Conservation (phyloP, 2,888 invertebrate species). For the Drosophila seclusa region DNA sequence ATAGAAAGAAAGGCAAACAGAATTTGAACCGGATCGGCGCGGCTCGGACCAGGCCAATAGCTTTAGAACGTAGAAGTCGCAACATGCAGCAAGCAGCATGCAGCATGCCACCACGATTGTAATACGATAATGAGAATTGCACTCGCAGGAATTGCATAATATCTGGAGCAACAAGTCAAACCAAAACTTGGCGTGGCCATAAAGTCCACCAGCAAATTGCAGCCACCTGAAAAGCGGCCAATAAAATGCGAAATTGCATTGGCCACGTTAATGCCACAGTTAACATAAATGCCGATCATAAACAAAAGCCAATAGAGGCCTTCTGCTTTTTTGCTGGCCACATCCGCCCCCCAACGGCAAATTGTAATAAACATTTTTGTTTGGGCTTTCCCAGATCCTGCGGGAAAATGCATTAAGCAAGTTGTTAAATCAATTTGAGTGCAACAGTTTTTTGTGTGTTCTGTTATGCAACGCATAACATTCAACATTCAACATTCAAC, state of each 20-base stretch:
- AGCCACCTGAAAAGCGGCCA: slow-evolving; percentile 2
- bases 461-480: background rate
- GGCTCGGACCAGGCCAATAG: slow-evolving; percentile 19
- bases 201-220: slow-evolving; percentile 14
- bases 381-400: background rate
- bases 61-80: slow-evolving; percentile 12
- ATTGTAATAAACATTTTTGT: background rate
- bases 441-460: background rate
- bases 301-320: slow-evolving; percentile 32
- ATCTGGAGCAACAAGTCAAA: slow-evolving; percentile 41
- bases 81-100: background rate
- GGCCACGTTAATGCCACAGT: slow-evolving; percentile 30
- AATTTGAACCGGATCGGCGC: slow-evolving; percentile 35
- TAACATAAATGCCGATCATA: slow-evolving; percentile 45
- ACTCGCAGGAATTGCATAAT: slow-evolving; percentile 48
- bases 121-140: slow-evolving; percentile 70
- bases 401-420: background rate
- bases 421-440: slow-evolving; percentile 4
- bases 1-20: slow-evolving; percentile 68
- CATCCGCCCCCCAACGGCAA: background rate
- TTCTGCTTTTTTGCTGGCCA: slow-evolving; percentile 4
- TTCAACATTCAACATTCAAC: background rate
- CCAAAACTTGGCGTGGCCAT: slow-evolving; percentile 13
- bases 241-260: slow-evolving; percentile 52
- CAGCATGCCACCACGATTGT: slow-evolving; percentile 49